phyloP scores from a whole-genome alignment of 2,888 invertebrate species.

The Cheiracanthium punctorium region DNA sequence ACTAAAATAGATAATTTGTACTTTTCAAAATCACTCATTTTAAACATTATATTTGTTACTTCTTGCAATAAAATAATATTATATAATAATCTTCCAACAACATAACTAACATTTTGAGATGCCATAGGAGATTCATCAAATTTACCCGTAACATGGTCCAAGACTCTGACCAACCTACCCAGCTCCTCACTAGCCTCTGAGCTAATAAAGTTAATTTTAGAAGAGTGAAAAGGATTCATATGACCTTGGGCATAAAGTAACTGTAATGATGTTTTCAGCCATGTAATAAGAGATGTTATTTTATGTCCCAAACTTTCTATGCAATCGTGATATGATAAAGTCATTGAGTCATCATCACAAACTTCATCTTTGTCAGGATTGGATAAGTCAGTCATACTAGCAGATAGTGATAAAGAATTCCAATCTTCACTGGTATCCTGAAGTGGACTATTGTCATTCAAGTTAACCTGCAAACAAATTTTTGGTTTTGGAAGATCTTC shows the following conservation, averaged over 20 bases:
- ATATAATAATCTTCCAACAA: slow-evolving; percentile 50
- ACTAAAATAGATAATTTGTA: slow-evolving; percentile 52
- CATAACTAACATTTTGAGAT: slow-evolving; percentile 21
- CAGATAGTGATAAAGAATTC: slow-evolving; percentile 65
- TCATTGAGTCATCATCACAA: slow-evolving; percentile 20
- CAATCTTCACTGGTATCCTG: slow-evolving; percentile 60
- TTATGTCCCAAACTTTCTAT: slow-evolving; percentile 56
- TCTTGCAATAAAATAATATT: slow-evolving; percentile 60
- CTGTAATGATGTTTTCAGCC: slow-evolving; percentile 62
- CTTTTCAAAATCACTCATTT: slow-evolving; percentile 65
- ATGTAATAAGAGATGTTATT: slow-evolving; percentile 42
- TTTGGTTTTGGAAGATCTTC: slow-evolving; percentile 65
- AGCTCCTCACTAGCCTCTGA: slow-evolving; percentile 47
- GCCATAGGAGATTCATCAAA: slow-evolving; percentile 32
- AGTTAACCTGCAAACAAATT: slow-evolving; percentile 62
- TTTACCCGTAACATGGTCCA: slow-evolving; percentile 54
- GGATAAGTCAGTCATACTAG: slow-evolving; percentile 67
- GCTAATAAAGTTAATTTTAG: slow-evolving; percentile 39
- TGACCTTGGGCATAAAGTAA: slow-evolving; percentile 53
- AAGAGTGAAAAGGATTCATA: slow-evolving; percentile 45
- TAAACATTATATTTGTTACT: slow-evolving; percentile 55
- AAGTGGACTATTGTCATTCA: slow-evolving; percentile 43
- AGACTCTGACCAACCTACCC: slow-evolving; percentile 37
- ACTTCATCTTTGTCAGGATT: slow-evolving; percentile 40
- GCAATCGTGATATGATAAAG: slow-evolving; percentile 34